Percentiles rank a stretch among this genome's conserved stretches.
phyloP scores from a whole-genome alignment of 2,888 invertebrate genomes.

The Cheilosia impressa region DNA sequence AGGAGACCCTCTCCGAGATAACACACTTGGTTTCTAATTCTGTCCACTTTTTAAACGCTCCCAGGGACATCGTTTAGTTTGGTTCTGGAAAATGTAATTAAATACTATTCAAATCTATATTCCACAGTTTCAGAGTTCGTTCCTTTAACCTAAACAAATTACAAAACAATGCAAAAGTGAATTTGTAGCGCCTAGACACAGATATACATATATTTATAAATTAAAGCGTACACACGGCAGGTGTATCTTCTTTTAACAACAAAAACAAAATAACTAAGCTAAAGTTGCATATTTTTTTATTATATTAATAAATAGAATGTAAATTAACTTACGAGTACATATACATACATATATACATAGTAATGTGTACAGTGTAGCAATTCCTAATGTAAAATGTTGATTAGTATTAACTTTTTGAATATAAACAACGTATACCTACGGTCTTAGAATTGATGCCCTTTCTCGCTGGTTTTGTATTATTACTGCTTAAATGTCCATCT shows the following conservation, averaged over 20 bases:
- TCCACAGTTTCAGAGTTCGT: slow-evolving; percentile 54
- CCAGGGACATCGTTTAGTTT: slow-evolving; percentile 87
- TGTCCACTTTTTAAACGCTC: slow-evolving; percentile 90
- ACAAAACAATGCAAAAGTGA: slow-evolving; percentile 49
- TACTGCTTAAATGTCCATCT: slow-evolving; percentile 50
- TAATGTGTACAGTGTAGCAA: slow-evolving; percentile 52
- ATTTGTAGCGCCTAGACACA: slow-evolving; percentile 55
- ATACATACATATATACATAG: slow-evolving; percentile 5
- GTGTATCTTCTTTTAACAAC: slow-evolving; percentile 27
- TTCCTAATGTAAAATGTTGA: slow-evolving; percentile 67
- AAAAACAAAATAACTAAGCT: slow-evolving; percentile 34
- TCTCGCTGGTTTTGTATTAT: slow-evolving; percentile 41
- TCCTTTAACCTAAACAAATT: slow-evolving; percentile 47
- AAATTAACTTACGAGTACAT: slow-evolving; percentile 26
- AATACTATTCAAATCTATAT: slow-evolving; percentile 24
- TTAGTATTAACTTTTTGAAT: slow-evolving; percentile 58
- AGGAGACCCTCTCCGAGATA: slow-evolving; percentile 87
- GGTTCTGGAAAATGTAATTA: slow-evolving; percentile 21
- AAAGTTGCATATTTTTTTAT: slow-evolving; percentile 62
- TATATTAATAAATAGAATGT: slow-evolving; percentile 68
- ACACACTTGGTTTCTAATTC: slow-evolving; percentile 91
- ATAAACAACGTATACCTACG: slow-evolving; percentile 2
- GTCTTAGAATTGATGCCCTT: slow-evolving; percentile 31
- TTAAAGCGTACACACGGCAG: slow-evolving; percentile 23
- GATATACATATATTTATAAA: slow-evolving; percentile 33